Percentiles rank a stretch among this genome's conserved stretches.
These are phyloP conservation scores for Nesogale talazaci DNA, from an alignment of 2,113 vertebrate genomes.

Conservation along the genomic window DNA sequence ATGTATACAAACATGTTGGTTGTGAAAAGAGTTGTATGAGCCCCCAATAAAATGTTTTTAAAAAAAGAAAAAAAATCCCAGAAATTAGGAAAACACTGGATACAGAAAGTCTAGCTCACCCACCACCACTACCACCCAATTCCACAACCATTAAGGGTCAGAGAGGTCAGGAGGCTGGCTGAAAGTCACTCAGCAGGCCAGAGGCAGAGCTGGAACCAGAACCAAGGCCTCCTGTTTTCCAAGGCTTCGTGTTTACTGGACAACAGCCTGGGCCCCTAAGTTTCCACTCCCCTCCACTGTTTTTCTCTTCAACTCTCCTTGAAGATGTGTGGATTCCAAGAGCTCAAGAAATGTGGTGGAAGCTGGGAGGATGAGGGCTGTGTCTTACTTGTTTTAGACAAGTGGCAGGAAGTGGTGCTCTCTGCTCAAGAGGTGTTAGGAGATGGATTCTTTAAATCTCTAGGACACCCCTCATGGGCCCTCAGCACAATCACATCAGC, in stretches of 20 bases:
- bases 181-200: neutral
- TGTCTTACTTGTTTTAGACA: neutral
- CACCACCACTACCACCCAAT: neutral
- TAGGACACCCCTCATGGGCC: neutral
- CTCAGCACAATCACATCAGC: neutral
- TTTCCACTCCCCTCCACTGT: neutral
- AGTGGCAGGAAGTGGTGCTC: neutral
- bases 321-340: neutral
- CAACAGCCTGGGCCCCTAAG: neutral
- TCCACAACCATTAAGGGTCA: neutral
- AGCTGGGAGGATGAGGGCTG: neutral
- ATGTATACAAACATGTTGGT: too few relatives aligned
- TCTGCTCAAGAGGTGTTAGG: neutral
- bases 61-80: too few relatives aligned
- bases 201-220: neutral
- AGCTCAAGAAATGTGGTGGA: rapidly evolving
- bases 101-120: neutral
- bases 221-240: neutral
- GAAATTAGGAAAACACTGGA: neutral
- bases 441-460: neutral
- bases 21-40: too few relatives aligned
- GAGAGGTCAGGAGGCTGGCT: neutral
- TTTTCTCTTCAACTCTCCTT: neutral
- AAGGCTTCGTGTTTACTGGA: too few relatives aligned
- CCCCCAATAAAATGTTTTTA: too few relatives aligned